Evolutionary conservation across 2,113 vertebrate species (phyloP), one percentile per base, ranked within the genome.

Genomic region (Bufo bufo): DNA sequence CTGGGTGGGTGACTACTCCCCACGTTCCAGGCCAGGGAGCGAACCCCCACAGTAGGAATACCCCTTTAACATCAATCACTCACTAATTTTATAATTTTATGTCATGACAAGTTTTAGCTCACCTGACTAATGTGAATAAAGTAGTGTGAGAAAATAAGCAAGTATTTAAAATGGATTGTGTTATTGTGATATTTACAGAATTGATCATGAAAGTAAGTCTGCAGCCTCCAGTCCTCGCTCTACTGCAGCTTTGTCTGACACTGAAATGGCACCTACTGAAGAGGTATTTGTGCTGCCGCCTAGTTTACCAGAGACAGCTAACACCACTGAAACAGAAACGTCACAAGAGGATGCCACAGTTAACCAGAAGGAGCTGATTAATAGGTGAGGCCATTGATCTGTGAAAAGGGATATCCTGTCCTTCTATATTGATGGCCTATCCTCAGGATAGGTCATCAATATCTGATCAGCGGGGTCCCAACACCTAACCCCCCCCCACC

Each of bases 171-270:
- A 65, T 20, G 4, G 20, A 23, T 20, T 72, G n/a, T 72, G 23
- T 16, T n/a, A n/a, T n/a, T 16, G 13, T 6, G 45, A 72, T 72
- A 45, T 69, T 90, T 87, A 0, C 65, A 94, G 92, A 88, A 91
- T 91, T 65, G 92, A 90, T 78, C 92, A 90, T 85, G 92, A 94
- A 13, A 92, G 88, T 17, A 91, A 91, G 2, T 92, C 93, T 71
- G 89, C 6, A 13, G 89, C 92, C 10, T 59, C 82, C 58, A 90
- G 91, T 10, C 91, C 91, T 19, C 91, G 19, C 19, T 90, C 86
- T 79, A 91, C 66, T n/a, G 77, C 14, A 82, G 91, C 90, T 89
- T 93, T 65, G 33, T 90, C 77, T 90, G 93, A 89, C 89, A 89
- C 61, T 5, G 89, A 89, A 58, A 54, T 84, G 52, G 54, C 74